Evolutionary conservation across 92 coral and sea anemone genomes (phyloP).

Genomic region (Ricordea florida): DNA sequence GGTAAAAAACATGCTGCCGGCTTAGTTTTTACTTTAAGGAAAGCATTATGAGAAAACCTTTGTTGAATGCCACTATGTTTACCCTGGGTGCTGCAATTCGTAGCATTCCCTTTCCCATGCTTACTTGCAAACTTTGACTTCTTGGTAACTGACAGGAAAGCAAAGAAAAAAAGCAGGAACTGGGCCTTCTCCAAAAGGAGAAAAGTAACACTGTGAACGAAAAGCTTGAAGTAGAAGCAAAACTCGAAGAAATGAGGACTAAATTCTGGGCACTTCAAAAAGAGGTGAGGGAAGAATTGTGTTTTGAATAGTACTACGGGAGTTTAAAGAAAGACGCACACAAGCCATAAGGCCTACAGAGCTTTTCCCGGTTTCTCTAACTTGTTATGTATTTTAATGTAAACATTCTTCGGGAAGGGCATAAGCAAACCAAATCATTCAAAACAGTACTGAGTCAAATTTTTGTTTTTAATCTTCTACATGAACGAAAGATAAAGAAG

Average conservation of each 20-base stretch:
- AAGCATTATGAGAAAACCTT: too few species aligned
- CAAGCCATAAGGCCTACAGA: neutral
- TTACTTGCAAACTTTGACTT: too few species aligned
- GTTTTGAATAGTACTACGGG: neutral
- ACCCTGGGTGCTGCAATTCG: too few species aligned
- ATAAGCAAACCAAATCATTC: too few species aligned
- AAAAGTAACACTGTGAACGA: conserved; percentile 30
- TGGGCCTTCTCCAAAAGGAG: conserved; percentile 34
- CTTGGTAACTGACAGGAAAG: conserved; percentile 3
- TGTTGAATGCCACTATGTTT: too few species aligned
- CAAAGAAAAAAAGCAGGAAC: conserved; percentile 58
- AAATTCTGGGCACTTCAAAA: conserved; percentile 43
- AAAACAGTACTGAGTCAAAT: too few species aligned
- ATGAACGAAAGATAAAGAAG: too few species aligned
- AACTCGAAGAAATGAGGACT: conserved; percentile 51
- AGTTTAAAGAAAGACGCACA: neutral
- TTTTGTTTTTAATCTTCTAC: too few species aligned
- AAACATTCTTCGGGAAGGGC: too few species aligned
- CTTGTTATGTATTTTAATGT: too few species aligned
- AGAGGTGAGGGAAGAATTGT: conserved; percentile 45
- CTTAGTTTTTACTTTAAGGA: neutral
- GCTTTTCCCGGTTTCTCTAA: neutral
- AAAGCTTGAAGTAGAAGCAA: conserved; percentile 32
- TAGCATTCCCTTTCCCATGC: too few species aligned
- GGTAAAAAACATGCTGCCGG: neutral